phyloP scores from a whole-genome alignment of 2,113 vertebrate genomes.

The Otocyon megalotis region DNA sequence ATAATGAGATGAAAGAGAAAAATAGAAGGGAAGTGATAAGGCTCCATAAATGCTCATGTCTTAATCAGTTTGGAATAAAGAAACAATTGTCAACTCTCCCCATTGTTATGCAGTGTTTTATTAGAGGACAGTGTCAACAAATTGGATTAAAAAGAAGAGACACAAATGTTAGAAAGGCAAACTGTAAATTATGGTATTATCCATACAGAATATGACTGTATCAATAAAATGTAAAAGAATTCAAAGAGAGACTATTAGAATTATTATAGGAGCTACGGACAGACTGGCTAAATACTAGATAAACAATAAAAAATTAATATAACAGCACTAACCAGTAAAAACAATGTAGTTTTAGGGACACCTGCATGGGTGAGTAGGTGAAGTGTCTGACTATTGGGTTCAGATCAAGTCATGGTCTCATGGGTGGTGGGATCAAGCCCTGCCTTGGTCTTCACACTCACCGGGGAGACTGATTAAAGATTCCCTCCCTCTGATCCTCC shows the following conservation, averaged over 20 bases:
- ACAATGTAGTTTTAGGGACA: neutral
- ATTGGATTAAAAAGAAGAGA: neutral
- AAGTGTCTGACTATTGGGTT: neutral
- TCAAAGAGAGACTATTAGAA: neutral
- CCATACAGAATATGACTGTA: neutral
- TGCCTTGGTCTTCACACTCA: neutral
- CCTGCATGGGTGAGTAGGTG: neutral
- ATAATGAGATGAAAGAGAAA: neutral
- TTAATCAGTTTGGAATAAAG: neutral
- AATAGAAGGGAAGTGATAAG: neutral
- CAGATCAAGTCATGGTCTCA: neutral
- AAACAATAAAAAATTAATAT: neutral
- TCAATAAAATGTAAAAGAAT: neutral
- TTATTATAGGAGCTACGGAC: neutral
- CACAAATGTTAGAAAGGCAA: neutral
- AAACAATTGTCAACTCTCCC: neutral
- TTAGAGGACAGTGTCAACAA: neutral
- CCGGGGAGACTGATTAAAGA: neutral
- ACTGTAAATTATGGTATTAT: neutral
- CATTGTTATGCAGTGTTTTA: neutral
- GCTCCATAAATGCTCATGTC: neutral
- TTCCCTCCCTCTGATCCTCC: neutral
- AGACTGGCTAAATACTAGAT: neutral
- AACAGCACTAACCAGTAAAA: neutral
- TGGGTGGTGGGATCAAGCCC: neutral